Conservation (phyloP, 2,888 invertebrate genomes). For the Erebia palarica region DNA sequence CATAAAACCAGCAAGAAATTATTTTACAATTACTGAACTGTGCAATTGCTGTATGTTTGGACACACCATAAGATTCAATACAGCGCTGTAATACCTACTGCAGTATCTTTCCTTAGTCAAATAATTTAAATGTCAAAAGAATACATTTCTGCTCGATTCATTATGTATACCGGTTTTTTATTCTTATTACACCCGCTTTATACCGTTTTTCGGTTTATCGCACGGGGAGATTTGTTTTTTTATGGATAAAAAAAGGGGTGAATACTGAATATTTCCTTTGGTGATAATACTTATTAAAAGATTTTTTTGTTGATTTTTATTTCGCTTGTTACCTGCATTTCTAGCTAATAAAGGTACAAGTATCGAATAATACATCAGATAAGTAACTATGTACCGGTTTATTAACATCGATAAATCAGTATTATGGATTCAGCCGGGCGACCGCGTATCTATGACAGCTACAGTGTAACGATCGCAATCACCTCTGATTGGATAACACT, state of each 20-base stretch:
- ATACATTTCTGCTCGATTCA: conserved; percentile 59
- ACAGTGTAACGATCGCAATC: no score
- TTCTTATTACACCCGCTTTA: conserved; percentile 40
- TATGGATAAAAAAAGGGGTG: conserved; percentile 16
- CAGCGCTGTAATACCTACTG: not conserved
- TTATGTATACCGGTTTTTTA: conserved; percentile 50
- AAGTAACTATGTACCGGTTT: no score
- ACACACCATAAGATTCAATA: not conserved
- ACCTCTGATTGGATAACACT: no score
- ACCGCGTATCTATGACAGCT: no score
- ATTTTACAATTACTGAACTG: no score
- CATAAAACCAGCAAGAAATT: no score
- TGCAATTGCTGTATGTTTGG: no score
- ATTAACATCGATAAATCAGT: no score
- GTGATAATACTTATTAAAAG: conserved; percentile 18
- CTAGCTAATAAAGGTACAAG: no score
- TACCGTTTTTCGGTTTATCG: conserved; percentile 36
- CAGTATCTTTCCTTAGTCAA: conserved; percentile 64
- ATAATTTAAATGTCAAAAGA: conserved; percentile 74
- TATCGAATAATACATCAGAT: no score
- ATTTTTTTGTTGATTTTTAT: not conserved
- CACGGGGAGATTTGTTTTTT: conserved; percentile 32
- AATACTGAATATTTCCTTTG: conserved; percentile 22
- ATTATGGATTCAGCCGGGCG: no score
- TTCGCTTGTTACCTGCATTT: not conserved